Conservation (phyloP, 92 coral and sea anemone genomes). For the Isaurus tuberculatus region DNA sequence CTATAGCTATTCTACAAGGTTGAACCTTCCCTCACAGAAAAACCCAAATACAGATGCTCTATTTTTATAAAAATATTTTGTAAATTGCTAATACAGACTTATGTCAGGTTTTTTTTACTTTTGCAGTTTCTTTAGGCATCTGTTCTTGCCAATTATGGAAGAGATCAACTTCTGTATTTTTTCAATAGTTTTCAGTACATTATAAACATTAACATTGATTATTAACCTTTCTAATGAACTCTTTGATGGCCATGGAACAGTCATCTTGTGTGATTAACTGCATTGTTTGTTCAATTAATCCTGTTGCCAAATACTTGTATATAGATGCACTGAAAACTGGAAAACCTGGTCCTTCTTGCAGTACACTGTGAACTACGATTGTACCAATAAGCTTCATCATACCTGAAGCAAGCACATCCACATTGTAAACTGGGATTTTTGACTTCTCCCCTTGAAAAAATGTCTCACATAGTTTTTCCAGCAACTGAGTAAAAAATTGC, state of each 20-base stretch:
- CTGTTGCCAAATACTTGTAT: conserved; percentile 50
- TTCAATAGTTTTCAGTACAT: too few relatives aligned
- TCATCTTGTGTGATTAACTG: background rate
- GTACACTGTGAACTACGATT: conserved; percentile 55
- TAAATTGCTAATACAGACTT: background rate
- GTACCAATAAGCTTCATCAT: conserved; percentile 46
- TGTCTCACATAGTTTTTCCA: background rate
- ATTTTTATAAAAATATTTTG: background rate
- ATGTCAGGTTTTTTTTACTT: background rate
- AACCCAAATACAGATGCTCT: background rate
- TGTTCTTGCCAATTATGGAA: too few relatives aligned
- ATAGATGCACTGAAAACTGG: conserved; percentile 61
- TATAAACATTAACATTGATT: too few relatives aligned
- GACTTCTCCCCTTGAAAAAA: conserved; percentile 49
- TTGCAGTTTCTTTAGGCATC: background rate
- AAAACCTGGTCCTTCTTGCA: conserved; percentile 58
- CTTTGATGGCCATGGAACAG: too few relatives aligned
- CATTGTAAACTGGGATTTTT: conserved; percentile 46
- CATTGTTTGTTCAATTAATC: background rate
- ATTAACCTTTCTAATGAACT: too few relatives aligned
- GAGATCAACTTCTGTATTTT: too few relatives aligned
- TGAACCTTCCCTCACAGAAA: background rate
- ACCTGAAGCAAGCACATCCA: conserved; percentile 56
- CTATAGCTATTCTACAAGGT: background rate
- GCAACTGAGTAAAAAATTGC: conserved; percentile 55